Evolutionary conservation across 2,113 vertebrate species (phyloP).

Genomic region (Callospermophilus lateralis): DNA sequence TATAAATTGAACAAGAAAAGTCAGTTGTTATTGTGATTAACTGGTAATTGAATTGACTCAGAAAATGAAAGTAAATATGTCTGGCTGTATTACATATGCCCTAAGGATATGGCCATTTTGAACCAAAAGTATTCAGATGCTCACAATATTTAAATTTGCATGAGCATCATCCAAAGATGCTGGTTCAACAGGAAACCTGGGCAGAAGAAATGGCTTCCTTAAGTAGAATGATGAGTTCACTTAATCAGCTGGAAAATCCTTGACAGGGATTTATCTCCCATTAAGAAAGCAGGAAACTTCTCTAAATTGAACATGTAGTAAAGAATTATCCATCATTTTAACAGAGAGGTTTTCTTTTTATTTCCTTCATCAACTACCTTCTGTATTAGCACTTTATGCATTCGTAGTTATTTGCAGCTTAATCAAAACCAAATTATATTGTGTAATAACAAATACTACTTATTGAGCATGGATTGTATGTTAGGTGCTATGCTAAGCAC

Average conservation of each 20-base stretch:
- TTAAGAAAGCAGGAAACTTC: constrained; percentile 41
- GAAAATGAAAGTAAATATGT: constrained; percentile 37
- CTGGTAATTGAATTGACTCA: not conserved
- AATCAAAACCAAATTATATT: not conserved
- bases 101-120: not conserved
- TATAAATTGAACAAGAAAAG: not conserved
- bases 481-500: not conserved
- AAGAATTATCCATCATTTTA: not conserved
- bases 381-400: not conserved
- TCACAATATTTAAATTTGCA: constrained; percentile 55
- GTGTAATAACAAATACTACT: constrained; percentile 8
- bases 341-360: not conserved
- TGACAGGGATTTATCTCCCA: constrained; percentile 64
- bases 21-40: constrained; percentile 5
- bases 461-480: not conserved
- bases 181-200: constrained; percentile 57
- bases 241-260: constrained; percentile 60
- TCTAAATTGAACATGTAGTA: not conserved
- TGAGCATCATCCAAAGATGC: constrained; percentile 50
- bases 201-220: constrained; percentile 64
- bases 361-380: not conserved
- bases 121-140: constrained; percentile 26
- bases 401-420: not conserved
- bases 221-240: constrained; percentile 44
- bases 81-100: not conserved